A percentile compares a stretch with the other conserved stretches of the same genome.
phyloP scores from a whole-genome alignment of 2,888 invertebrate genomes.

The Barypeithes pellucidus region DNA sequence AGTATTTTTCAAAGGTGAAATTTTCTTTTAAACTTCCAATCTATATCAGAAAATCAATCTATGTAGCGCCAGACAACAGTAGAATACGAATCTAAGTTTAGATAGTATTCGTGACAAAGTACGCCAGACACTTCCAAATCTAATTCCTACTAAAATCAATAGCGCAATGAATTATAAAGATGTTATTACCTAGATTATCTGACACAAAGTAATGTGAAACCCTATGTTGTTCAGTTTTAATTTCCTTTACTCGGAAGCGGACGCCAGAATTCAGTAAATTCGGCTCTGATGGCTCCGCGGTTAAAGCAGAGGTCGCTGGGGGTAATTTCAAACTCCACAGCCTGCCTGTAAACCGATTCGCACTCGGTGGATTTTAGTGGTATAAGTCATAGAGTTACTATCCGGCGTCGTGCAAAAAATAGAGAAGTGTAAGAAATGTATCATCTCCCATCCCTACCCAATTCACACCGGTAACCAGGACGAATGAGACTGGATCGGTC shows the following conservation, averaged over 20 bases:
- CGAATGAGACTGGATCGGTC: too few species aligned
- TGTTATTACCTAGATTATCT: not conserved
- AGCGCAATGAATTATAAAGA: not conserved
- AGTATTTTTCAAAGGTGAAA: not conserved
- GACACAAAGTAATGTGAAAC: not conserved
- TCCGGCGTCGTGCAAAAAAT: too few species aligned
- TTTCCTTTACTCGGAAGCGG: not conserved
- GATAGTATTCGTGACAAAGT: not conserved
- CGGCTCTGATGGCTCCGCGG: too few species aligned
- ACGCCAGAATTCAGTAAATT: not conserved
- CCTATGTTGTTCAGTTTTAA: not conserved
- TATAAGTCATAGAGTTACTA: too few species aligned
- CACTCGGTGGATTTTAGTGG: too few species aligned
- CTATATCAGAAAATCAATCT: not conserved
- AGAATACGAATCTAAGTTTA: not conserved
- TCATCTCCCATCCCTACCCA: too few species aligned
- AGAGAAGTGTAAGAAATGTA: too few species aligned
- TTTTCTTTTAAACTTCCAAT: not conserved
- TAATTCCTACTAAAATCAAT: not conserved
- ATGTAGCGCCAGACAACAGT: not conserved
- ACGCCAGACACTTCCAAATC: not conserved
- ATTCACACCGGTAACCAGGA: too few species aligned
- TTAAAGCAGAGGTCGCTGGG: too few species aligned
- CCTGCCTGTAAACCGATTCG: too few species aligned
- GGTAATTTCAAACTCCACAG: too few species aligned